Evolutionary conservation across 2,888 invertebrate species (phyloP), one percentile per base, ranked within the genome.

Genomic region (Dione vanillae): DNA sequence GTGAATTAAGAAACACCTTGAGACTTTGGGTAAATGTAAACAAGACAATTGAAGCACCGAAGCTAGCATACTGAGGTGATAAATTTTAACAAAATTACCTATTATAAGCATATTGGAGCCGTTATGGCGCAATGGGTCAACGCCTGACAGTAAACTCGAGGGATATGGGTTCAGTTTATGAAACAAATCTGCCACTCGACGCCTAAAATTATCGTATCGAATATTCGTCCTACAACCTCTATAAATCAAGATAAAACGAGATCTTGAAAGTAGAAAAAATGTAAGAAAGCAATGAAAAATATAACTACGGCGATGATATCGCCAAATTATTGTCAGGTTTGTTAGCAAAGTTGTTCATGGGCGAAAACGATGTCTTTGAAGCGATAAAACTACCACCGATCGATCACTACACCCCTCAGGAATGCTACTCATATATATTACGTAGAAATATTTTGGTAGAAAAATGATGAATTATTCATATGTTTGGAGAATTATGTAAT

Each of bases 321-420:
- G 40, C 8, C 12, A 12, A 51, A 14, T n/a, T 37, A 20, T 49
- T 51, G 19, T 49, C 64, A 19, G 85, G 80, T 82, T 80, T 83
- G 80, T 74, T 81, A 78, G 78, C 81, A 73, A 27, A 76, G 76
- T 77, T 79, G 79, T 74, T 82, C 78, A 78, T 80, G 84, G 82
- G 80, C 78, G 79, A 87, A 87, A 86, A 86, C 83, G 85, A 82
- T 81, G 78, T 77, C 78, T 78, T 74, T 77, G 77, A 69, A 78
- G 78, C 83, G 82, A 77, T 73, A 76, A 80, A 80, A 69, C 35
- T 56, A 67, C 41, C 41, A 16, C 37, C 49, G 20, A 64, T 66
- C 66, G 37, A 61, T 61, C 61, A 59, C 3, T 9, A 41, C 35
- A 43, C 35, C 7, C 40, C 27, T 45, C 51, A 14, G 27, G 9